Base-by-base conservation (phyloP, 1,140 invertebrate species). In the Chymomyza costata region DNA sequence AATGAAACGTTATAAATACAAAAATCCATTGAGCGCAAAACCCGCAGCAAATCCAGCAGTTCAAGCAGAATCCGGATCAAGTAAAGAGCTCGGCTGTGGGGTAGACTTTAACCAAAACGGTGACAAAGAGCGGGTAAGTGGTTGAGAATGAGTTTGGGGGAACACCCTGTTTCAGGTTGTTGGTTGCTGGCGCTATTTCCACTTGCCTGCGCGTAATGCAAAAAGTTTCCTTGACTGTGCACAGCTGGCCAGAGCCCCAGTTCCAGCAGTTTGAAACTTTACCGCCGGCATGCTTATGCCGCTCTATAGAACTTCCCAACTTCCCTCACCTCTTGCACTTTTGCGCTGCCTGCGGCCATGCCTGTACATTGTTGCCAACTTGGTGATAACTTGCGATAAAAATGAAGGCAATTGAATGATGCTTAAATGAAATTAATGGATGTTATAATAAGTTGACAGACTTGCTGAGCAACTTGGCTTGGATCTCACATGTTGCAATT, bases 381-480 rank as follows among this genome's bases (percentile, higher is more conserved):
- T 80, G 49, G 64, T 60, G 73, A 80, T 64, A 80, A 76, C 56
- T 76, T 65, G 47, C 61, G 65, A 78, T 70, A 56, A 70, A 76
- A 76, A 73, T 67, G 58, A 78, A 69, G 65, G 71, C 73, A 82
- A 82, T 80, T 74, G 80, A 73, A 83, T 84, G 67, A 76, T 65
- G 59, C 61, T 70, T 66, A 73, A 83, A 82, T 80, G 62, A 82
- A 82, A 83, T 82, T 82, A 83, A 83, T 84, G 82, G 65, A 76
- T 84, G 66, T 76, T 81, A 58, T 76, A 84, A 78, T 84, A 83
- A 83, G 82, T 83, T 83, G 69, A 65, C 67, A 80, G 58, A 66
- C 64, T 63, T 64, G 47, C 59, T 59, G n/a, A 40, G 49, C 48
- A 21, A 21, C 49, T 31, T 32, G n/a, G 34, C 13, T 37, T 19